Base-by-base conservation (phyloP, 2,797 vertebrate genomes). In the Acanthis flammea region DNA sequence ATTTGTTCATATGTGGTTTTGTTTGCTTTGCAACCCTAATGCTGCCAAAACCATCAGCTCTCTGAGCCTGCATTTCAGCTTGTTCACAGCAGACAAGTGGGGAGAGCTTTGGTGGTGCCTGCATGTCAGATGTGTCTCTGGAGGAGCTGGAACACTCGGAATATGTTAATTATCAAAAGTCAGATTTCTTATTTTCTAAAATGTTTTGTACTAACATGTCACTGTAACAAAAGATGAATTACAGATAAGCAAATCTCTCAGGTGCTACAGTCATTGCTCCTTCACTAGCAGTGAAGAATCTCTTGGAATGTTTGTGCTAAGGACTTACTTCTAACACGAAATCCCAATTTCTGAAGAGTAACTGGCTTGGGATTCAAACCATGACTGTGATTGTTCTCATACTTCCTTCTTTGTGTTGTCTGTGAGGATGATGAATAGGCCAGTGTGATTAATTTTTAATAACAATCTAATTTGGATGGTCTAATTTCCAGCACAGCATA, bases 391-490 rank as follows among this genome's bases (percentile, higher is more conserved):
- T 53, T 88, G 65, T 74, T 86, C 88, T 90, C 41, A 6, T 54
- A 24, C 28, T 86, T 79, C 79, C 17, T 51, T n/a, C 81, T 86
- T 82, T 88, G 62, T 94, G 54, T 82, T 93, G 75, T 86, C 89
- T 88, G 55, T 39, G 73, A 90, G 51, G 58, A 81, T 96, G 95
- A 97, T 94, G 91, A 95, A 94, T 92, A 81, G 82, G 44, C 85
- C 60, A 42, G 60, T 60, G 28, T 84, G 91, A 90, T 96, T 81
- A 94, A 92, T 94, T 96, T 95, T 94, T 92, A 94, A 88, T 91
- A 91, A 78, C 82, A 95, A 71, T 94, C 91, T 96, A 94, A 97
- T 96, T 94, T 92, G 73, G 82, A 83, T 47, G 73, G 88, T 86
- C 58, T 88, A 3, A 91, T 95, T 96, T 96, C 51, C 60, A 94